Percentiles rank a stretch among this genome's conserved stretches.
Evolutionary conservation across 2,888 invertebrate genomes (phyloP).

Genomic region (Epinotia brunnichana): DNA sequence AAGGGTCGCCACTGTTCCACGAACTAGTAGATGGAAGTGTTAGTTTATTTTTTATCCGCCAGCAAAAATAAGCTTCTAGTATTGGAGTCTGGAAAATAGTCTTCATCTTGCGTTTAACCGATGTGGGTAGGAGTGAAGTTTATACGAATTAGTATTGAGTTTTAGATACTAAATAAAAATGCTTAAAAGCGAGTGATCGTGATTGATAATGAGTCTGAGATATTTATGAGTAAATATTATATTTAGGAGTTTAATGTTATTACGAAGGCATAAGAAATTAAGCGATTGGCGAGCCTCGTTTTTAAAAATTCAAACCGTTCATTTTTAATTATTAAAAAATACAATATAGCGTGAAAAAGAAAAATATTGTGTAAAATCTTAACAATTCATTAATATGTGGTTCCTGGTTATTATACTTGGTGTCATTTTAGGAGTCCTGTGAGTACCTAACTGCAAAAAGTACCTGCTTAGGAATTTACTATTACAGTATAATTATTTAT

Average conservation of each 20-base stretch:
- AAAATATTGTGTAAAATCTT: slow-evolving; percentile 1
- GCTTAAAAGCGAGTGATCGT: too few relatives aligned
- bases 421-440: slow-evolving; percentile 31
- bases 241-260: too few relatives aligned
- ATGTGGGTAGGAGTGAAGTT: slow-evolving; percentile 4
- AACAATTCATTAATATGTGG: slow-evolving; percentile 7
- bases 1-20: neutral
- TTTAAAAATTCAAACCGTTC: too few relatives aligned
- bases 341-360: too few relatives aligned
- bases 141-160: neutral
- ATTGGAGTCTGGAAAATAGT: slow-evolving; percentile 5
- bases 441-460: neutral
- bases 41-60: slow-evolving; percentile 2
- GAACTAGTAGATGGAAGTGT: neutral
- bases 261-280: neutral
- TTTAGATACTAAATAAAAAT: neutral
- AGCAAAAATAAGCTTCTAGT: neutral
- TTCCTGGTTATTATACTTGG: slow-evolving; percentile 30
- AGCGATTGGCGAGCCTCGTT: too few relatives aligned
- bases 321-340: too few relatives aligned
- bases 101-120: neutral
- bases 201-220: neutral
- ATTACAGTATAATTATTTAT: too few relatives aligned
- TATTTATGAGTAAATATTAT: neutral
- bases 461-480: too few relatives aligned